Evolutionary conservation across 2,888 invertebrate species (phyloP).

Genomic region (Eledone cirrhosa): DNA sequence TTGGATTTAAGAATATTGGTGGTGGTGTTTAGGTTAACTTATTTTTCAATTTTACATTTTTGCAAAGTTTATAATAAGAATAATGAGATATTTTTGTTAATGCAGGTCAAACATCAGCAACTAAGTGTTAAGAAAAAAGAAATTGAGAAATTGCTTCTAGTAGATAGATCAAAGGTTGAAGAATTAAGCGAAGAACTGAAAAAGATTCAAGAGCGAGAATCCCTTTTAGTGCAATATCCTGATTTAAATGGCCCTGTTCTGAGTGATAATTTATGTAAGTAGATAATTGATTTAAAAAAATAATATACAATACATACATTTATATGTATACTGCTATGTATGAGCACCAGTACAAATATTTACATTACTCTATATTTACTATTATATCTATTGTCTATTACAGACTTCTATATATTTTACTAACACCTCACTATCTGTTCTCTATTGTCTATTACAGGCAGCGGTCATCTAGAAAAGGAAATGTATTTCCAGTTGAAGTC

Average conservation of each 20-base stretch:
- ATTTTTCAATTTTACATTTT: no score
- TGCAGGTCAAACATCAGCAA: no score
- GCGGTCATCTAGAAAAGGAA: slow-evolving; percentile 61
- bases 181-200: slow-evolving; percentile 45
- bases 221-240: slow-evolving; percentile 64
- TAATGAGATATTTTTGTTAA: no score
- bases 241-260: slow-evolving; percentile 66
- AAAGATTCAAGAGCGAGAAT: slow-evolving; percentile 55
- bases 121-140: slow-evolving; percentile 32
- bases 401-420: no score
- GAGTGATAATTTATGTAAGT: slow-evolving; percentile 55
- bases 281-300: slow-evolving; percentile 43
- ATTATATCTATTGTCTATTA: no score
- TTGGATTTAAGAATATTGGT: no score
- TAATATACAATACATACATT: no score
- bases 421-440: not conserved
- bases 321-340: no score
- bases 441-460: slow-evolving; percentile 44
- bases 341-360: no score
- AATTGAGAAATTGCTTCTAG: slow-evolving; percentile 47
- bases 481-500: slow-evolving; percentile 66
- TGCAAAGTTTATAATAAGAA: no score
- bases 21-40: no score
- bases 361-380: no score
- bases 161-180: slow-evolving; percentile 43